phyloP scores from a whole-genome alignment of 2,888 invertebrate species.

The Macaria notata region DNA sequence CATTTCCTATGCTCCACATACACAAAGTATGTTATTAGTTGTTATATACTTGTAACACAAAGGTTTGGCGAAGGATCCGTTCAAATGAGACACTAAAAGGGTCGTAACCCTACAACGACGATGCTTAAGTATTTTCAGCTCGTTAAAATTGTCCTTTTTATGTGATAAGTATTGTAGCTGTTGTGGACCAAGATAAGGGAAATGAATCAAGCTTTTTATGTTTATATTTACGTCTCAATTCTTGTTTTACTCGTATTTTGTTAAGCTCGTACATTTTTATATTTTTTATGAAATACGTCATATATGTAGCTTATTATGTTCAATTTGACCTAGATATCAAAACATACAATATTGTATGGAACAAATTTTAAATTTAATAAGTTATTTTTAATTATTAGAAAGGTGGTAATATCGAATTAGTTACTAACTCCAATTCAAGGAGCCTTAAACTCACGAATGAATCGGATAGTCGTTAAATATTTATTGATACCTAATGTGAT shows the following conservation, averaged over 20 bases:
- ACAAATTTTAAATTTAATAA: no score
- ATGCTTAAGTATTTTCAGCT: slow-evolving; percentile 25
- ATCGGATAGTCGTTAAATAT: no score
- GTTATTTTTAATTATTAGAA: no score
- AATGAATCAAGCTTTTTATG: slow-evolving; percentile 7
- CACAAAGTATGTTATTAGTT: slow-evolving; percentile 13
- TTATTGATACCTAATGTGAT: no score
- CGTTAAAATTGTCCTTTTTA: slow-evolving; percentile 21
- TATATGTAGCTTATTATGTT: no score
- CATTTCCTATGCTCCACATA: not conserved
- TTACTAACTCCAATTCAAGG: no score
- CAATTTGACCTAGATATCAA: no score
- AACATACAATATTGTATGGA: no score
- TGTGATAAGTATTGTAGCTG: slow-evolving; percentile 19
- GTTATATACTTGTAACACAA: slow-evolving; percentile 14
- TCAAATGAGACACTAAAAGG: slow-evolving; percentile 20
- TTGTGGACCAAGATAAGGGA: slow-evolving; percentile 7
- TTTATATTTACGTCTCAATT: slow-evolving; percentile 5
- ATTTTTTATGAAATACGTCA: no score
- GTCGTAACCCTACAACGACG: slow-evolving; percentile 21
- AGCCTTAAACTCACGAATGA: no score
- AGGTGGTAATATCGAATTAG: no score
- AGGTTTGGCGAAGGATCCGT: slow-evolving; percentile 19
- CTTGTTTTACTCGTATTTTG: slow-evolving; percentile 1
- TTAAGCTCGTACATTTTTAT: not conserved